Evolutionary conservation across 2,888 invertebrate species (phyloP), one percentile per base, ranked within the genome.

Genomic region (Limnephilus marmoratus): DNA sequence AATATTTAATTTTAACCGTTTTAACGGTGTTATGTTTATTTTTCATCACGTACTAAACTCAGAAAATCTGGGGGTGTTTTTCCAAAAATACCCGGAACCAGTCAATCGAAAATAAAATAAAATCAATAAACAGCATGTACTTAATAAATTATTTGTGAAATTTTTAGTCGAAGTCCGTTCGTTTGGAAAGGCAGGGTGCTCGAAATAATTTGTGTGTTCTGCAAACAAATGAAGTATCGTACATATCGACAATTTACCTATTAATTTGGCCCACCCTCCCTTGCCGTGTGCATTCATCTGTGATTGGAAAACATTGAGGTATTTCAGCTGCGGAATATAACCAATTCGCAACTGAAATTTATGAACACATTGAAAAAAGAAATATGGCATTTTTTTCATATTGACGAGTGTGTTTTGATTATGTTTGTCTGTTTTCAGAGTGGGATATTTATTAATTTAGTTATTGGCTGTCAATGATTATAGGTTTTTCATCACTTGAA

Each of bases 201-300:
- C 88, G 29, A 53, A 68, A 88, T 87, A 88, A 86, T 37, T 34
- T 68, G 53, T 29, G 24, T 68, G 18, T 15, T 68, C n/a, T 68
- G 53, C 53, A 88, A 31, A 53, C 88, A 88, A 34, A 68, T 24
- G 68, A 88, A 34, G 68, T 68, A 68, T 80, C 68, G 88, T n/a
- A 3, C 88, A 34, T 88, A 88, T 68, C 53, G 68, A 88, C 88
- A 88, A 88, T 88, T 86, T 88, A 88, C 88, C 88, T 88, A 88
- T 88, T 88, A 88, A 31, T 68, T 49, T 88, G 31, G 18, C 88
- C 24, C 53, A 24, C 11, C 29, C 29, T 15, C 83, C 9, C 15
- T 15, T 34, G 15, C 15, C 37, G 37, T 83, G 83, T 41, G 34
- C 83, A n/a, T 37, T 83, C 83, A 83, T 37, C 83, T 83, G 83